These are phyloP conservation scores for Polydrusus tereticollis DNA, from an alignment of 2,888 invertebrate species.

Conservation along the genomic window DNA sequence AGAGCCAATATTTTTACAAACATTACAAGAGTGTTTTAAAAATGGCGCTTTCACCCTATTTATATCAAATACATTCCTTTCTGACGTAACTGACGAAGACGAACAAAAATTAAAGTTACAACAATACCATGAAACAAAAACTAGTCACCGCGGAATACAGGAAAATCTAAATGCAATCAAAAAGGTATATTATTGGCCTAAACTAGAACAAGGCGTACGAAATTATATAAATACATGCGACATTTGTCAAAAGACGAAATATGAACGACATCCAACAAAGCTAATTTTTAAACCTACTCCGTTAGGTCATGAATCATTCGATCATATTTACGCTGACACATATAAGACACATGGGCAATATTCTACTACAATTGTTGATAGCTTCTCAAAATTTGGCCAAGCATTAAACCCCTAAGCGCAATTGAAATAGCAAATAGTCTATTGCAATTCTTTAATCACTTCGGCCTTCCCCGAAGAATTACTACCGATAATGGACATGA, in stretches of 20 bases:
- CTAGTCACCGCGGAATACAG: background rate
- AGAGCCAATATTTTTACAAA: background rate
- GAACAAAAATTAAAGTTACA: background rate
- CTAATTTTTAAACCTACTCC: conserved; percentile 52
- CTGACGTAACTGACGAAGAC: background rate
- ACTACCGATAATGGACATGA: conserved; percentile 45
- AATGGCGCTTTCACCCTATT: background rate
- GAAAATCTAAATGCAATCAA: background rate
- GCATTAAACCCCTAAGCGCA: conserved; percentile 37
- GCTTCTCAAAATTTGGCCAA: conserved; percentile 52
- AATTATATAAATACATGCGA: conserved; percentile 45
- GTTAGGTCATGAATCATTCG: conserved; percentile 50
- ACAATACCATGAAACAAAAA: background rate
- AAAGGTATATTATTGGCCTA: conserved; percentile 33
- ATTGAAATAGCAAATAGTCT: conserved; percentile 22
- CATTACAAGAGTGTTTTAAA: background rate
- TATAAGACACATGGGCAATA: conserved; percentile 47
- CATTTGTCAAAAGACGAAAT: conserved; percentile 50
- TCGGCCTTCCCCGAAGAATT: conserved; percentile 41
- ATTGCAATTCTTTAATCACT: conserved; percentile 25
- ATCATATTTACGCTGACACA: conserved; percentile 54
- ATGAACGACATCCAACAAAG: conserved; percentile 49
- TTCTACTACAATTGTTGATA: conserved; percentile 53
- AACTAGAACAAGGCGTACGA: conserved; percentile 37
- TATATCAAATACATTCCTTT: background rate